Percentiles rank a stretch among this genome's conserved stretches.
Evolutionary conservation across 2,888 invertebrate species (phyloP).

Genomic region (Punctoribates punctum): DNA sequence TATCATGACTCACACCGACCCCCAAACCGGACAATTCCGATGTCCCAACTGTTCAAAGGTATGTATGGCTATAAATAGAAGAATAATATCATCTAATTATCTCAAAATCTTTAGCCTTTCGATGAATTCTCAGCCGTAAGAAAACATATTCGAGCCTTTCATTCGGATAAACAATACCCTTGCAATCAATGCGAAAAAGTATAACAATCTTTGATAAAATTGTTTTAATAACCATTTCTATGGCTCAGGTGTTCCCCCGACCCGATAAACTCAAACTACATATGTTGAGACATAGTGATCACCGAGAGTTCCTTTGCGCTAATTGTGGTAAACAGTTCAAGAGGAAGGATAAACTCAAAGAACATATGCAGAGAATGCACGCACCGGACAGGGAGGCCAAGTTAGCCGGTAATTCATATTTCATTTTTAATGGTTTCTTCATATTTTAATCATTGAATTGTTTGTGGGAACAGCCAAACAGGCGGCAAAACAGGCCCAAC

Average conservation of each 20-base stretch:
- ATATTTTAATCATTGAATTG: not conserved
- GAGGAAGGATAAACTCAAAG: slow-evolving; percentile 68
- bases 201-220: not conserved
- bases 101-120: slow-evolving; percentile 57
- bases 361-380: slow-evolving; percentile 68
- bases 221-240: not conserved
- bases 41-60: slow-evolving; percentile 68
- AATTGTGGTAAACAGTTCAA: slow-evolving; percentile 74
- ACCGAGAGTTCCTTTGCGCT: slow-evolving; percentile 67
- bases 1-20: slow-evolving; percentile 61
- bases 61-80: slow-evolving; percentile 43
- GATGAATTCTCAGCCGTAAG: slow-evolving; percentile 66
- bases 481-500: slow-evolving; percentile 40
- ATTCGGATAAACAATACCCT: slow-evolving; percentile 64
- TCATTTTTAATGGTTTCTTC: not conserved
- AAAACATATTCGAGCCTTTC: slow-evolving; percentile 70
- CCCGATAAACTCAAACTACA: slow-evolving; percentile 69
- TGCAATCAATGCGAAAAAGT: slow-evolving; percentile 65
- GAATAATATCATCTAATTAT: slow-evolving; percentile 7
- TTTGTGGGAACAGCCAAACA: slow-evolving; percentile 32
- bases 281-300: slow-evolving; percentile 58
- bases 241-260: slow-evolving; percentile 61
- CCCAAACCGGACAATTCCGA: slow-evolving; percentile 63
- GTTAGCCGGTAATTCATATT: slow-evolving; percentile 35
- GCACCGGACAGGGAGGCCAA: slow-evolving; percentile 55